These are phyloP conservation scores for Scyliorhinus canicula DNA, from an alignment of 2,797 vertebrate genomes.

Conservation along the genomic window DNA sequence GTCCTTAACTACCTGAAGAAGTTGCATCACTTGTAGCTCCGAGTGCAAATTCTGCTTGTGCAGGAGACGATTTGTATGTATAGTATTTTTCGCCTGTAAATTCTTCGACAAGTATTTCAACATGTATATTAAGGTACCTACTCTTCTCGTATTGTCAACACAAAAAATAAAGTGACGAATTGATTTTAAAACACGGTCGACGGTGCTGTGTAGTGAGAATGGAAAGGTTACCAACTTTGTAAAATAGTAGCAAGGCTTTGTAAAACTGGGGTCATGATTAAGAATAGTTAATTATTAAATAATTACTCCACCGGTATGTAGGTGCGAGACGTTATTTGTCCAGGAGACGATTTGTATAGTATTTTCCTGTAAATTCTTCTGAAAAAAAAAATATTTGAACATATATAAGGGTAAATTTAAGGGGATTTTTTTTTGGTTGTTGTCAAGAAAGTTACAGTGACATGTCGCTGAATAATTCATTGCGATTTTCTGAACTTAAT, in stretches of 20 bases:
- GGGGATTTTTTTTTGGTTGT: constrained; percentile 57
- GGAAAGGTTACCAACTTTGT: constrained; percentile 57
- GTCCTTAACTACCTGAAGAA: constrained; percentile 16
- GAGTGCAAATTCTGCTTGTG: constrained; percentile 40
- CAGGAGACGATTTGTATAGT: constrained; percentile 96
- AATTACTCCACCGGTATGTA: constrained; percentile 67
- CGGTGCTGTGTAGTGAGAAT: constrained; percentile 52
- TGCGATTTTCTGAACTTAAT: constrained; percentile 69
- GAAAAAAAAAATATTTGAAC: constrained; percentile 94
- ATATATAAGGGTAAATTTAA: constrained; percentile 89
- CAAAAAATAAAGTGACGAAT: constrained; percentile 46
- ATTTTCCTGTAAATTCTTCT: constrained; percentile 98
- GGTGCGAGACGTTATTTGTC: constrained; percentile 85
- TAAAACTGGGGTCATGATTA: constrained; percentile 75
- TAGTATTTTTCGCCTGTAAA: constrained; percentile 47
- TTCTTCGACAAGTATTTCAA: constrained; percentile 45
- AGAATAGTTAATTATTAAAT: constrained; percentile 75
- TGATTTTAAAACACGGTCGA: constrained; percentile 46
- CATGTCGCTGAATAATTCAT: constrained; percentile 74
- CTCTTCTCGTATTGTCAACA: constrained; percentile 43
- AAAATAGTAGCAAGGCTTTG: constrained; percentile 63
- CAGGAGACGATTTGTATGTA: constrained; percentile 44
- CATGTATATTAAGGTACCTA: constrained; percentile 46
- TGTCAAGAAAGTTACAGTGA: constrained; percentile 64
- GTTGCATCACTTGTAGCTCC: constrained; percentile 14